Evolutionary conservation across 2,797 vertebrate genomes (phyloP).

Genomic region (Spheniscus humboldti): DNA sequence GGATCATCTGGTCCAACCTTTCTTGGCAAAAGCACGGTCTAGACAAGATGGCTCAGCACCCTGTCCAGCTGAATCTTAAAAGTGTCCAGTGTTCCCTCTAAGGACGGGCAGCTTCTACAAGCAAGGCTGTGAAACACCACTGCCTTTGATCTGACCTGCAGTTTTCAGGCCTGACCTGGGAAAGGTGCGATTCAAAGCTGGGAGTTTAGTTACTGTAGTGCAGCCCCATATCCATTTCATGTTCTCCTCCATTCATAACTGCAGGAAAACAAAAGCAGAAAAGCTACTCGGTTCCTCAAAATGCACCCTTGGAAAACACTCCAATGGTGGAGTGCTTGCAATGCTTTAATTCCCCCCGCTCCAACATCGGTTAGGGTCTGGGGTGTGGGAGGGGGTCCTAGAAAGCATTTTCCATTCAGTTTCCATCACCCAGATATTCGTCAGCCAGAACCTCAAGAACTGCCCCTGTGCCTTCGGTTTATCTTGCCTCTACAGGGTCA

Average conservation of each 20-base stretch:
- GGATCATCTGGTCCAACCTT: neutral
- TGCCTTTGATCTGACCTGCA: neutral
- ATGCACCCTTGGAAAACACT: neutral
- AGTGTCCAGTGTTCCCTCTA: neutral
- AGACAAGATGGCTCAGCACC: neutral
- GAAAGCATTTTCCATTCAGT: neutral
- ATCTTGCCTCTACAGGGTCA: neutral
- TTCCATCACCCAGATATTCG: neutral
- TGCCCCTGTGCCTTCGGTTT: neutral
- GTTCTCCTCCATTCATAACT: fast-evolving
- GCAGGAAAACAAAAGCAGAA: neutral
- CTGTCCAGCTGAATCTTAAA: neutral
- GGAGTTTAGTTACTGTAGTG: too few species aligned
- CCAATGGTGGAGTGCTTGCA: neutral
- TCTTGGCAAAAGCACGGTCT: neutral
- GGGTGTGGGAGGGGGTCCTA: neutral
- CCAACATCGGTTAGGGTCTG: neutral
- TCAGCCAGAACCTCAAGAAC: neutral
- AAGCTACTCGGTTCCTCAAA: neutral
- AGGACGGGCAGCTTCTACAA: fast-evolving
- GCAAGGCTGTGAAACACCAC: neutral
- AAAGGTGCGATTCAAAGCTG: neutral
- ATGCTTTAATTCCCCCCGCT: neutral
- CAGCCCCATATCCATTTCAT: fast-evolving
- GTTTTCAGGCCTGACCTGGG: neutral